phyloP scores from a whole-genome alignment of 2,888 invertebrate genomes.

The Pasiphila rectangulata region DNA sequence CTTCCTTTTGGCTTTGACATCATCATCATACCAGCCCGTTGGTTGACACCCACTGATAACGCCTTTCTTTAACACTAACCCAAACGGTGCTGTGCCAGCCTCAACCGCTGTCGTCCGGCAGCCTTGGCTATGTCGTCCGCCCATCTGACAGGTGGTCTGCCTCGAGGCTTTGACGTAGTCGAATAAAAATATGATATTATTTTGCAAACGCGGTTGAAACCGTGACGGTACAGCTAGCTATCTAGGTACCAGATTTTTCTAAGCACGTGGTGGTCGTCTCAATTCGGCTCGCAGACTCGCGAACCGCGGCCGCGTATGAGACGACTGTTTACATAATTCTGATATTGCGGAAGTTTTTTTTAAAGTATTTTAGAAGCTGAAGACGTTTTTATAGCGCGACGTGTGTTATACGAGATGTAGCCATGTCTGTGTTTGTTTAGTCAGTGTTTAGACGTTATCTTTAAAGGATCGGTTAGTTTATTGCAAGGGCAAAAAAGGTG shows the following conservation, averaged over 20 bases:
- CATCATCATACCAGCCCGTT: no score
- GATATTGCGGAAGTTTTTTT: constrained; percentile 47
- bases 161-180: background rate
- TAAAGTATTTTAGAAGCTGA: constrained; percentile 46
- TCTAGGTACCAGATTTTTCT: constrained; percentile 12
- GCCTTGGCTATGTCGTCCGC: no score
- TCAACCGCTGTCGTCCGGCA: no score
- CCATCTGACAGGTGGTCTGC: no score
- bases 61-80: no score
- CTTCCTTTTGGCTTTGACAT: no score
- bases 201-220: no score
- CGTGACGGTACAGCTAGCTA: background rate
- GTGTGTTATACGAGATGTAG: constrained; percentile 52
- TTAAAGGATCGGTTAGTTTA: constrained; percentile 1
- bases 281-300: constrained; percentile 13
- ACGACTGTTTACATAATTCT: constrained; percentile 27
- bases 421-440: constrained; percentile 28
- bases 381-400: constrained; percentile 43
- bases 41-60: no score
- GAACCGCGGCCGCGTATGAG: constrained; percentile 14
- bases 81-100: no score
- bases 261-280: constrained; percentile 11
- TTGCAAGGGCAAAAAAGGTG: no score
- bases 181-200: background rate
- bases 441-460: constrained; percentile 10